Evolutionary conservation across 2,888 invertebrate species (phyloP).

Genomic region (Philereme transversata): DNA sequence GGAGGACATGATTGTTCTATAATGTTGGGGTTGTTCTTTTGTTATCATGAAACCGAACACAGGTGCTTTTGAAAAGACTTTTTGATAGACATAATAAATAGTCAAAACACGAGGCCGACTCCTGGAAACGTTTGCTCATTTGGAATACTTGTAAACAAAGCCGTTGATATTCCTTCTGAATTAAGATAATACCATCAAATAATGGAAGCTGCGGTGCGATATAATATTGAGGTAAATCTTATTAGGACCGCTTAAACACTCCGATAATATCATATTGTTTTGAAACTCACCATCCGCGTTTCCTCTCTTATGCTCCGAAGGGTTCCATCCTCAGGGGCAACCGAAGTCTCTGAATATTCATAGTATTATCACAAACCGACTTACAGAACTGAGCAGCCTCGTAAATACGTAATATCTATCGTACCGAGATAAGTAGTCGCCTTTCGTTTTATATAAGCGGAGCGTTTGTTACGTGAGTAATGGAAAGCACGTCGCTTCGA

Average conservation of each 20-base stretch:
- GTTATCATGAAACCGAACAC: conserved; percentile 58
- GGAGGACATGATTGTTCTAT: conserved; percentile 76
- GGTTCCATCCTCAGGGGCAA: conserved; percentile 76
- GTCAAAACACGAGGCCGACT: conserved; percentile 49
- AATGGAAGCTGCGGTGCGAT: conserved; percentile 80
- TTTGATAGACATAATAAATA: conserved; percentile 44
- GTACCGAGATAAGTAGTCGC: conserved; percentile 60
- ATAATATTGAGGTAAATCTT: conserved; percentile 83
- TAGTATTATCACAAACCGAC: conserved; percentile 78
- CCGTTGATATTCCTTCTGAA: conserved; percentile 59
- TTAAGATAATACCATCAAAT: conserved; percentile 77
- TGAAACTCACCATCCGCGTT: conserved; percentile 78
- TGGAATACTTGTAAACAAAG: conserved; percentile 56
- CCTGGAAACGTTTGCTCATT: conserved; percentile 46
- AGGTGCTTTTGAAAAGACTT: conserved; percentile 38
- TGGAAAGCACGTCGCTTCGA: conserved; percentile 50
- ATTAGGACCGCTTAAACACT: conserved; percentile 80
- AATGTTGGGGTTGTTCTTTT: conserved; percentile 72
- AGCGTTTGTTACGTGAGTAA: conserved; percentile 43
- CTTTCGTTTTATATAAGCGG: conserved; percentile 45
- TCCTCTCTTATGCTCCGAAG: conserved; percentile 80
- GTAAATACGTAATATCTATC: conserved; percentile 70
- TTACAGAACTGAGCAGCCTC: conserved; percentile 70
- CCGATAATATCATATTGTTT: conserved; percentile 83
- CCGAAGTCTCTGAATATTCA: conserved; percentile 77